Conservation (phyloP, 1,140 invertebrate genomes). For the Apocrypta bakeri region DNA sequence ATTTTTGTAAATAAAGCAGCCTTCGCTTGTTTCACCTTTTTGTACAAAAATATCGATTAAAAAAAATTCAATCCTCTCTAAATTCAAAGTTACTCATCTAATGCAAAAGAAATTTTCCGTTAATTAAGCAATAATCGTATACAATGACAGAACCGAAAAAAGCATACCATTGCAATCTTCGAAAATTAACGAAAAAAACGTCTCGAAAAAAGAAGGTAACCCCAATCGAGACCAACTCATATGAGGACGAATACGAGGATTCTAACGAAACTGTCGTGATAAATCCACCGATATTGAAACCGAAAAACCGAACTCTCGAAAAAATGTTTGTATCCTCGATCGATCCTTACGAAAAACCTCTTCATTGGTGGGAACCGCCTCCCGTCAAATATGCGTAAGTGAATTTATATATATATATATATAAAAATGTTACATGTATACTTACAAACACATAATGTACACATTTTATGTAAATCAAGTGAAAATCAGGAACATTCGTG, state of each 20-base stretch:
- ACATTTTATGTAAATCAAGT: neutral
- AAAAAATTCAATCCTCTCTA: neutral
- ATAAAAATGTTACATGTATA: too few relatives aligned
- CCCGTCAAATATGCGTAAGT: slow-evolving; percentile 66
- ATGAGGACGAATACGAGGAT: too few relatives aligned
- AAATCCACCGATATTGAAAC: too few relatives aligned
- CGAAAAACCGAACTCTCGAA: too few relatives aligned
- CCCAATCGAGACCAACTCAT: too few relatives aligned
- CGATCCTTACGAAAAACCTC: slow-evolving; percentile 56
- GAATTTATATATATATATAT: too few relatives aligned
- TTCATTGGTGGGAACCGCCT: slow-evolving; percentile 61
- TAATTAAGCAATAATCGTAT: too few relatives aligned
- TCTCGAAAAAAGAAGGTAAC: too few relatives aligned
- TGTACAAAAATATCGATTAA: neutral
- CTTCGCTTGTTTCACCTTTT: neutral
- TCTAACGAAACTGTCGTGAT: too few relatives aligned
- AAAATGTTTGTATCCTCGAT: slow-evolving; percentile 51
- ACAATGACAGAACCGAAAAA: neutral
- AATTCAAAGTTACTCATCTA: neutral
- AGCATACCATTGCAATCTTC: too few relatives aligned
- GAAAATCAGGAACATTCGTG: neutral
- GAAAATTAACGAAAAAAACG: neutral
- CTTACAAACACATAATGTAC: slow-evolving; percentile 19
- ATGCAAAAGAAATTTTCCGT: neutral
- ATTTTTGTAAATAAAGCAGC: slow-evolving; percentile 32